Evolutionary conservation across 2,888 invertebrate genomes (phyloP).

Genomic region (Reticulitermes lucifugus): DNA sequence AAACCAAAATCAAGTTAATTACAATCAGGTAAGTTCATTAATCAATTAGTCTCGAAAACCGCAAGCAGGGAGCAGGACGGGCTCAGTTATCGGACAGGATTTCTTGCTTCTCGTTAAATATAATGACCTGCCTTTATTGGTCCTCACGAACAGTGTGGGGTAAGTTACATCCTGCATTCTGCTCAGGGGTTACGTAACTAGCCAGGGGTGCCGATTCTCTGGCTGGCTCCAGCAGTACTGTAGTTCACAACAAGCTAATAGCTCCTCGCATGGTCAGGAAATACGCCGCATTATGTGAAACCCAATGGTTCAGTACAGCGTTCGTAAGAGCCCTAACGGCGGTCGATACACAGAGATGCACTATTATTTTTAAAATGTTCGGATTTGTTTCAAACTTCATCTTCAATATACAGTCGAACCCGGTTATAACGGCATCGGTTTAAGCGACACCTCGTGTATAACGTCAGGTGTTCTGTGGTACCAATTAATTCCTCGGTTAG

Average conservation of each 20-base stretch:
- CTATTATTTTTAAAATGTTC: no score
- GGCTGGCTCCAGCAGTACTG: no score
- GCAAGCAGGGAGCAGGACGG: neutral
- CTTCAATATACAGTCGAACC: no score
- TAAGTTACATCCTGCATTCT: neutral
- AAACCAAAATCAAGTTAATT: slow-evolving; percentile 23
- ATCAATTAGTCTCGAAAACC: slow-evolving; percentile 16
- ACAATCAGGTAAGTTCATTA: slow-evolving; percentile 26
- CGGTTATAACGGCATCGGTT: no score
- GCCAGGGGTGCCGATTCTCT: neutral
- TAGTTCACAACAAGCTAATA: no score
- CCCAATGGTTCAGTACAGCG: neutral
- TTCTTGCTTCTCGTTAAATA: neutral
- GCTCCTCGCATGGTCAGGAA: no score
- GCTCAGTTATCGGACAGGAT: neutral
- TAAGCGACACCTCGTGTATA: no score
- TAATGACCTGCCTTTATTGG: slow-evolving; percentile 1
- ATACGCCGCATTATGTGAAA: neutral
- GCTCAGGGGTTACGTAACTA: neutral
- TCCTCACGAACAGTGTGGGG: neutral
- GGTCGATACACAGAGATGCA: no score
- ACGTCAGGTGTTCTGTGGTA: no score
- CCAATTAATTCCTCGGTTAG: no score
- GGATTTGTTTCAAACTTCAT: no score
- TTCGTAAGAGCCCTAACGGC: neutral